Evolutionary conservation across 1,140 invertebrate genomes (phyloP), one percentile per base, ranked within the genome.

Genomic region (Lerema accius): DNA sequence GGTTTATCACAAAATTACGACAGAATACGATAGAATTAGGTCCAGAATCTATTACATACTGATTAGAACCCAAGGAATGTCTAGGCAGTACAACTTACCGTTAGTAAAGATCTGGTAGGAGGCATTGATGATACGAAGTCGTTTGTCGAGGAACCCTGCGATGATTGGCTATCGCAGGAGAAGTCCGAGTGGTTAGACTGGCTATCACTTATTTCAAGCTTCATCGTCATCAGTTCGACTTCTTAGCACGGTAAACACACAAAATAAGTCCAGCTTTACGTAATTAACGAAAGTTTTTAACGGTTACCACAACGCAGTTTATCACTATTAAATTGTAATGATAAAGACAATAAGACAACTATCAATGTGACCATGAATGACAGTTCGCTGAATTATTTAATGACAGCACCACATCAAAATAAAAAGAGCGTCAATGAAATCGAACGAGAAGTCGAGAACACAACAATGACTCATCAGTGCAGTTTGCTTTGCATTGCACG

Each of bases 151-250:
- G 87, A 90, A 26, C 73, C 87, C 70, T 89, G 87, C 26, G 86
- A 89, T 23, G 86, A 89, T 56, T 90, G 88, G 61, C 88, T 90
- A 66, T 90, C 85, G 65, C 80, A 82, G 28, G 87, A 90, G 56
- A 81, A 86, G 76, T 90, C 86, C 13, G 86, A 90, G 58, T 90
- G 84, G 65, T 89, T 89, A 10, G 87, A 90, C 67, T 87, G 83
- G 69, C 79, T 84, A 70, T 90, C 88, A 81, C 84, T 89, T 48
- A 88, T 72, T 76, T 90, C 86, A 45, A 90, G 75, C 85, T 90
- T 90, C 86, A 90, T 89, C 73, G 80, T 90, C 83, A 87, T 83
- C 53, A 78, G 77, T 85, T 76, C 66, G 67, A 67, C 10, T 72
- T 73, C 63, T 65, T 73, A 67, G 73, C 43, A 59, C 55, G 43